Conservation (phyloP, 1,140 invertebrate genomes). For the Neodiprion lecontei region DNA sequence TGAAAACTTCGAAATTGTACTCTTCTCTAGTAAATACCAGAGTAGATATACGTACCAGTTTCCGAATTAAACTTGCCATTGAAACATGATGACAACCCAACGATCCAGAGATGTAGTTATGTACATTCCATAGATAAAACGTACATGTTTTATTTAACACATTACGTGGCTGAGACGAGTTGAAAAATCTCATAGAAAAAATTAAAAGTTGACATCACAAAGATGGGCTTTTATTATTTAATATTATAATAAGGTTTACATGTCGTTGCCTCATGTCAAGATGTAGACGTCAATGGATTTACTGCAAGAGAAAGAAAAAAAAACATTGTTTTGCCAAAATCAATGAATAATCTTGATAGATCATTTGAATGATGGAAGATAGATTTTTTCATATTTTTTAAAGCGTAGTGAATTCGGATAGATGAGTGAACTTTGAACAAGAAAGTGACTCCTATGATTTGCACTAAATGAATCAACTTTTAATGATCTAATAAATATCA, state of each 20-base stretch:
- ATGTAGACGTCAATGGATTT: constrained; percentile 35
- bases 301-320: constrained; percentile 45
- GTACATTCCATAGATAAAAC: no score
- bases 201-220: constrained; percentile 1
- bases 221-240: constrained; percentile 5
- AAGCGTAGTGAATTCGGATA: no score
- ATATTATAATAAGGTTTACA: constrained; percentile 53
- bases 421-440: constrained; percentile 21
- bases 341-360: constrained; percentile 6
- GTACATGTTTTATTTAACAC: no score
- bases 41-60: no score
- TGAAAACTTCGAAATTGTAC: no score
- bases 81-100: no score
- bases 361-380: no score
- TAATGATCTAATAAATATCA: not conserved
- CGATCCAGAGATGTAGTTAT: no score
- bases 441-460: constrained; percentile 12
- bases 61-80: no score
- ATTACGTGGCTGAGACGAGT: no score
- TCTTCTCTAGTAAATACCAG: not conserved
- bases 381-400: no score
- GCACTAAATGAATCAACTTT: not conserved
- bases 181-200: not conserved
- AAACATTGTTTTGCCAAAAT: constrained; percentile 34
- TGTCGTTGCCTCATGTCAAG: constrained; percentile 39